Base-by-base conservation (phyloP, 2,797 vertebrate genomes). In the Phrynocephalus forsythii region DNA sequence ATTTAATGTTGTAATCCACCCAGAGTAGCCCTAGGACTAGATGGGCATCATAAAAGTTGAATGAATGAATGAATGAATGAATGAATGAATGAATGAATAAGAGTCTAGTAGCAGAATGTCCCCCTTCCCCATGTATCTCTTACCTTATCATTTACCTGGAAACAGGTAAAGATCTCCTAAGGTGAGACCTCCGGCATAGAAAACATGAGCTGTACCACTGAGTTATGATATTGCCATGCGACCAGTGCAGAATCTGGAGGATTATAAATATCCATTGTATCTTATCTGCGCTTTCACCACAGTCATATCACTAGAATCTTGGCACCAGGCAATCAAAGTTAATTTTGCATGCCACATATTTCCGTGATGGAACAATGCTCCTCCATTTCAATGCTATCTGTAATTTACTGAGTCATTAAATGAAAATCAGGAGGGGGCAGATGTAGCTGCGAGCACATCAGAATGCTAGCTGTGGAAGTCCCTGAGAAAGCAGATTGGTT, bases 381-480 rank as follows among this genome's bases (percentile, higher is more conserved):
- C 86, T 94, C 92, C 93, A 93, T 92, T 89, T 79, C 38, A 88
- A 71, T 86, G 52, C 86, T 76, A 79, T 78, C 81, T 88, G 28
- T 48, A 83, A 89, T 56, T 28, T 83, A 48, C 76, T 91, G 89
- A 86, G 72, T 28, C 68, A 91, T 84, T 92, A 94, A 89, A 89
- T 89, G 89, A 87, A 83, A 92, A 93, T 83, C 88, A 90, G 80
- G 33, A 90, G 87, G 81, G 87, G 56, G 56, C 91, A 26, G n/a
- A 56, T 60, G 82, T 84, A 91, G 90, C 89, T 91, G 90, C 56
- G 86, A 92, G 87, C 73, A 72, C 83, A 90, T 84, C 6, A 83
- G 87, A 86, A 90, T 95, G 91, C 79, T 91, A 75, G 83, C 79
- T 91, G 75, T 80, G 81, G 86, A 81, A 91, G 13, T 2, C 22